A percentile compares a stretch with the other conserved stretches of the same genome.
Conservation (phyloP, 2,113 vertebrate genomes). For the Prionailurus viverrinus region DNA sequence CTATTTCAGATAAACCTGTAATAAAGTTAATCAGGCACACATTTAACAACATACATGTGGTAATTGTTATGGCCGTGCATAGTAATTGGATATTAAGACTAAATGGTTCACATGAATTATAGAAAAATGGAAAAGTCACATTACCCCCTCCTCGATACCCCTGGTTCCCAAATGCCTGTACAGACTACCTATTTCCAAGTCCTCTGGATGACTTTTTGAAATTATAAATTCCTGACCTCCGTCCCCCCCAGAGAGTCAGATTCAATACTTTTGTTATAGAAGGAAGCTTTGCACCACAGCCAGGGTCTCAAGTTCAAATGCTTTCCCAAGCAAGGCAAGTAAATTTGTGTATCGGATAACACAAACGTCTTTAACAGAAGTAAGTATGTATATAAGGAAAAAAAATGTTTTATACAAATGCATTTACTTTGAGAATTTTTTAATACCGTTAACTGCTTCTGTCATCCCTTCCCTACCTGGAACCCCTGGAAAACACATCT, state of each 20-base stretch:
- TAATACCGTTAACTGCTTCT: neutral
- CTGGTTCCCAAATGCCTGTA: constrained; percentile 13
- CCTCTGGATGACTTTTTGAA: constrained; percentile 17
- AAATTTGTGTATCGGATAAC: neutral
- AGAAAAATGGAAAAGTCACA: constrained; percentile 64
- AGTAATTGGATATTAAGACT: constrained; percentile 77
- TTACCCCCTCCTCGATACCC: constrained; percentile 16
- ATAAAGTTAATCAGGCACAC: constrained; percentile 74
- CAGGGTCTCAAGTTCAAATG: constrained; percentile 6
- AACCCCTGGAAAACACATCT: neutral
- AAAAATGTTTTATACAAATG: constrained; percentile 40
- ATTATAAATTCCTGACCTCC: neutral
- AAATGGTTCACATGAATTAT: constrained; percentile 74
- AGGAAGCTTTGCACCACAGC: neutral
- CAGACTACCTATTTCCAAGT: neutral
- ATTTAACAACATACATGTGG: constrained; percentile 69
- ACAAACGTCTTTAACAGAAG: neutral
- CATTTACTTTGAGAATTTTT: neutral
- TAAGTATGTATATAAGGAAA: neutral
- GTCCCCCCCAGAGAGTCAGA: neutral
- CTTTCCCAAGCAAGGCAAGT: constrained; percentile 24
- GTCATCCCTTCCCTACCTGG: neutral
- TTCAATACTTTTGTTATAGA: neutral
- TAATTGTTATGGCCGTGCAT: constrained; percentile 61
- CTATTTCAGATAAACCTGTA: constrained; percentile 65